phyloP scores from a whole-genome alignment of 2,888 invertebrate species.

The Clanis bilineata region DNA sequence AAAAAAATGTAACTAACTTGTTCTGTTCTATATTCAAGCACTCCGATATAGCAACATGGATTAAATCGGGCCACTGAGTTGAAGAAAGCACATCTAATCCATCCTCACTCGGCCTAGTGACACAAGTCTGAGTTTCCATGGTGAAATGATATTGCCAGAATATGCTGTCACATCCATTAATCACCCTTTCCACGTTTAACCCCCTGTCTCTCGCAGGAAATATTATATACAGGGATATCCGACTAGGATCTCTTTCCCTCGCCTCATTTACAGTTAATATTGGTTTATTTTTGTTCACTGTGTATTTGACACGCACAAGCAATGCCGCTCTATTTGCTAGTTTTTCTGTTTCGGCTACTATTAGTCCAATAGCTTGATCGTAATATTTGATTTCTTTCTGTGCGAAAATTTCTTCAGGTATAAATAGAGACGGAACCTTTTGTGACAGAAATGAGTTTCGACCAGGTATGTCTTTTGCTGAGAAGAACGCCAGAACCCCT shows the following conservation, averaged over 20 bases:
- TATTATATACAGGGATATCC: constrained; percentile 41
- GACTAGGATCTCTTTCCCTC: constrained; percentile 47
- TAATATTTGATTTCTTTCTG: constrained; percentile 81
- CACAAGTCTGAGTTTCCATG: constrained; percentile 85
- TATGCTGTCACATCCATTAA: constrained; percentile 80
- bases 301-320: constrained; percentile 82
- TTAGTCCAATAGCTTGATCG: constrained; percentile 86
- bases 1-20: constrained; percentile 61
- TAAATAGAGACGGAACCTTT: constrained; percentile 30
- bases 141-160: constrained; percentile 86
- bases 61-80: constrained; percentile 81
- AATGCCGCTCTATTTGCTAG: constrained; percentile 82
- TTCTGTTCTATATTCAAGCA: constrained; percentile 79
- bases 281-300: constrained; percentile 57
- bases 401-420: constrained; percentile 74
- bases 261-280: constrained; percentile 53
- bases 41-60: constrained; percentile 76
- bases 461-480: constrained; percentile 87
- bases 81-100: constrained; percentile 83
- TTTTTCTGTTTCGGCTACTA: constrained; percentile 83
- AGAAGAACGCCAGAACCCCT: constrained; percentile 85
- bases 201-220: constrained; percentile 58
- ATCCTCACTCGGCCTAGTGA: constrained; percentile 85
- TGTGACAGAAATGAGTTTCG: constrained; percentile 78
- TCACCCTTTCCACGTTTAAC: constrained; percentile 63